These are phyloP conservation scores for Archivesica marissinica DNA, from an alignment of 1,140 invertebrate species.

Conservation along the genomic window DNA sequence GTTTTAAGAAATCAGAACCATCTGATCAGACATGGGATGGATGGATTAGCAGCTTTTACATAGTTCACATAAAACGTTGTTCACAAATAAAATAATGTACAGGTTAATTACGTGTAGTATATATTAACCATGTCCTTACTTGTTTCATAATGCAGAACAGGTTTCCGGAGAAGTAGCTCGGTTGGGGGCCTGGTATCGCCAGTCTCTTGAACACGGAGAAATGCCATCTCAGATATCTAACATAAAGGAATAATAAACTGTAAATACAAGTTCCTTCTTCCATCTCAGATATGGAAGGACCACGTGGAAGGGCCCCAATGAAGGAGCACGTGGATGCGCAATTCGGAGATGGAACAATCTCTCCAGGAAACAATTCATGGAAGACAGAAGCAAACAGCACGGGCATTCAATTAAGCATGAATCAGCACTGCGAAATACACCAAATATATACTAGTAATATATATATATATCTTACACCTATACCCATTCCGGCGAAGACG, in stretches of 20 bases:
- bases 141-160: slow-evolving; percentile 73
- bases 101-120: neutral
- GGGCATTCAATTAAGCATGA: neutral
- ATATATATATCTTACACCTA: neutral
- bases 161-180: slow-evolving; percentile 73
- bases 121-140: slow-evolving; percentile 61
- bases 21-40: too few relatives aligned
- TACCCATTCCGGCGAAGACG: too few relatives aligned
- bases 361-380: neutral
- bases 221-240: slow-evolving; percentile 70
- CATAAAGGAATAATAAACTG: slow-evolving; percentile 41
- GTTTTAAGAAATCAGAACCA: too few relatives aligned
- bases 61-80: too few relatives aligned
- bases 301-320: neutral
- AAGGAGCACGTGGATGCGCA: neutral
- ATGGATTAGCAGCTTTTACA: too few relatives aligned
- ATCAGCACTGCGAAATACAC: neutral
- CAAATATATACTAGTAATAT: too few relatives aligned
- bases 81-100: too few relatives aligned
- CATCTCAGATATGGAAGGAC: neutral
- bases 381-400: neutral
- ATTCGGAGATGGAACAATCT: neutral
- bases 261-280: neutral
- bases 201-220: slow-evolving; percentile 75
- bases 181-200: slow-evolving; percentile 75